Evolutionary conservation across 2,888 invertebrate species (phyloP), one percentile per base, ranked within the genome.

Genomic region (Lamproptera curius): DNA sequence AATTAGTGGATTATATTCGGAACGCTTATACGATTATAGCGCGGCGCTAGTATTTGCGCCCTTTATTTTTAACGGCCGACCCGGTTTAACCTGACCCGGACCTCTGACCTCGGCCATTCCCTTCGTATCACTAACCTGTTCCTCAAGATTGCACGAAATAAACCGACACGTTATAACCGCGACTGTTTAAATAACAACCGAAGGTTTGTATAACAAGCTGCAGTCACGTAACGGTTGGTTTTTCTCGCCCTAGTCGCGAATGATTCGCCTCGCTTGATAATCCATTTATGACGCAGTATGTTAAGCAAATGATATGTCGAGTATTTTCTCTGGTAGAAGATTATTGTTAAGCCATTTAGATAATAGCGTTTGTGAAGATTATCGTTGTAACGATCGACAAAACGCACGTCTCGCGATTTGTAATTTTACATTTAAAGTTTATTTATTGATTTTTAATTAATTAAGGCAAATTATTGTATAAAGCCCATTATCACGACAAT

Each of bases 91-190:
- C 76, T 75, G 77, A 78, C 80, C 81, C 72, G 64, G 65, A 49
- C 72, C 76, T 72, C 62, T 80, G 82, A 80, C 83, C 84, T 73
- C 57, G 73, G 67, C 72, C 72, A 67, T 65, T 70, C 77, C 79
- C 73, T 76, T 77, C 73, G 70, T 73, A 73, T 71, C 63, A 65
- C 69, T 73, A 81, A 81, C 82, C 78, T 76, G 82, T 80, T 79
- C 76, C 52, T 59, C 54, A 42, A 56, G 53, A 58, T 56, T 54
- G 48, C 15, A 51, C 35, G 40, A 51, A 50, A 55, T 52, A 47
- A 52, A 50, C 16, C 42, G 34, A 14, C 38, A 20, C 9, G 16
- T 31, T 50, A 42, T 46, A 50, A 17, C 11, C 14, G 1, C 28
- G 23, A 38, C 26, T 50, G 47, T 47, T 53, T 34, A 44, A 47